Conservation (phyloP, 2,888 invertebrate species). For the Hydrotaea diabolus region DNA sequence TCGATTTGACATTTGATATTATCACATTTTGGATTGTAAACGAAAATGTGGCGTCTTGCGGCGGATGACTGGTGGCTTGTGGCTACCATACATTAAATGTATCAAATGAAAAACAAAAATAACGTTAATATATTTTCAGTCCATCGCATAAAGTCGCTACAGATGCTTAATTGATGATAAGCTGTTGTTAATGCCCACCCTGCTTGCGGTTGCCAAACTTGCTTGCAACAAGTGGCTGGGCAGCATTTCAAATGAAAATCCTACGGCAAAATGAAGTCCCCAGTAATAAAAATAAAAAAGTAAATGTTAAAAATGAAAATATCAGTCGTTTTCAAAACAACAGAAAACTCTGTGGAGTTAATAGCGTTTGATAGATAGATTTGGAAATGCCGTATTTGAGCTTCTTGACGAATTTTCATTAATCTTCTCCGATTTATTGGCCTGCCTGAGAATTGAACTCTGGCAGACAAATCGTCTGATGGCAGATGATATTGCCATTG, state of each 20-base stretch:
- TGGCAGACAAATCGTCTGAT: conserved; percentile 45
- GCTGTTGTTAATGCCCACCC: conserved; percentile 37
- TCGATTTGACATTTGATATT: conserved; percentile 54
- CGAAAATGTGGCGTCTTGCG: background rate
- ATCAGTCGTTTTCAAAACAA: conserved; percentile 52
- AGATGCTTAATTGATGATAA: conserved; percentile 38
- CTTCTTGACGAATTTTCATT: conserved; percentile 44
- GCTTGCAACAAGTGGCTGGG: conserved; percentile 40
- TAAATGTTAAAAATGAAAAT: conserved; percentile 59
- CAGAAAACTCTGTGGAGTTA: no score
- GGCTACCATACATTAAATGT: conserved; percentile 38
- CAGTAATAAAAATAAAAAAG: conserved; percentile 8
- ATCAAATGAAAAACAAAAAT: conserved; percentile 1
- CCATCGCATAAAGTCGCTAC: conserved; percentile 8
- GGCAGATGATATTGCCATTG: conserved; percentile 2
- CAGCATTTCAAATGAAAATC: conserved; percentile 43
- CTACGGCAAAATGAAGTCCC: background rate
- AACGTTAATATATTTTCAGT: background rate
- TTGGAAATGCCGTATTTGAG: conserved; percentile 38
- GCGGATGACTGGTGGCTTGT: conserved; percentile 30
- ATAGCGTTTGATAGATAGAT: conserved; percentile 42
- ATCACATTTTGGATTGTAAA: conserved; percentile 26
- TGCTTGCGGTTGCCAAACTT: conserved; percentile 19
- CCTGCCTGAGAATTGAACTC: conserved; percentile 50
- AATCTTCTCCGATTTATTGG: conserved; percentile 46